Base-by-base conservation (phyloP, 2,888 invertebrate species). In the Drosophila melanosoma region DNA sequence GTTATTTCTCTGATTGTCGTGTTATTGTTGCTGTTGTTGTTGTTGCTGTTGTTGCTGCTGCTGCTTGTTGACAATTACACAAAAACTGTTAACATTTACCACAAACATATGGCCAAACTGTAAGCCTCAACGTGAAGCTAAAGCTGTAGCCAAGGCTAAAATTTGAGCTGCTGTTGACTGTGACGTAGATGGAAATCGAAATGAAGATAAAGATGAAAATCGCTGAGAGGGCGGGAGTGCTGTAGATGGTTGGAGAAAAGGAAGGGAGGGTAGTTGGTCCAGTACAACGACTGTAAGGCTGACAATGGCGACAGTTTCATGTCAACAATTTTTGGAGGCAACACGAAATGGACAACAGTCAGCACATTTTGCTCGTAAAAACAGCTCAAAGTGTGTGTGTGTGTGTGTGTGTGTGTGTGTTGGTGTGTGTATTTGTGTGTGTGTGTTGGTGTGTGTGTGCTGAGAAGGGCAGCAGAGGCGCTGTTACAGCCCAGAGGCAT, bases 1-100 rank as follows among this genome's bases (percentile, higher is more conserved):
- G 82, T 87, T 79, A 70, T 76, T 71, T 80, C 82, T 80, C 76
- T 80, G 82, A 87, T 84, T 87, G 66, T 75, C 71, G 63, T 68
- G 42, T 66, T 68, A 63, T 56, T 63, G 60, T 29, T 68, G 69
- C 59, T 65, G 57, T 11, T 42, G 42, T 42, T 42, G 42, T 12
- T 42, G 40, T 6, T 40, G 5, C 0, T 35, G 11, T 0, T 35
- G 35, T 5, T 40, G 52, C 6, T 64, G 60, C 7, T 57, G 60
- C 29, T 64, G 67, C 64, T 70, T 83, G 81, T 77, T 89, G 89
- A 89, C 85, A 85, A 85, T 85, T 85, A 85, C 87, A 89, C 89
- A 85, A 85, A 89, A 85, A 89, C 89, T 77, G 89, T 83, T 89
- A 73, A 75, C 84, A 83, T 89, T 89, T 79, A 83, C 85, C 87